Evolutionary conservation across 2,113 vertebrate species (phyloP).

Genomic region (Mus pahari): DNA sequence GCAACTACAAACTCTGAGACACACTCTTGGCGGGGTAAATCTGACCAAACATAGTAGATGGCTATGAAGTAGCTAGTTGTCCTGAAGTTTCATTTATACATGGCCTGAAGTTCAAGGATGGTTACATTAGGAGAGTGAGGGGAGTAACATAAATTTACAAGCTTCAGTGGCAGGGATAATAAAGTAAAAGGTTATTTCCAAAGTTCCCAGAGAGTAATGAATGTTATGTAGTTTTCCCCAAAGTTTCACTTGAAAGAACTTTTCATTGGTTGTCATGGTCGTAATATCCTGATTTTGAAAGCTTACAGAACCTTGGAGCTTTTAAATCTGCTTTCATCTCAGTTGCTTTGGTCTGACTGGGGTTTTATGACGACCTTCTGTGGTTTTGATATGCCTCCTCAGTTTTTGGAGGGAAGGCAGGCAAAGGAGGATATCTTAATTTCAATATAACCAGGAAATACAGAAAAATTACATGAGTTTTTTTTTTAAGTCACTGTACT

Average conservation of each 20-base stretch:
- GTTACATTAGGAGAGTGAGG: slow-evolving; percentile 33
- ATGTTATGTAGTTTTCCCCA: slow-evolving; percentile 58
- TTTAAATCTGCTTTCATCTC: slow-evolving; percentile 82
- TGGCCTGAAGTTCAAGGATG: slow-evolving; percentile 61
- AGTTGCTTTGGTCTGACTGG: slow-evolving; percentile 84
- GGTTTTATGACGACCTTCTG: slow-evolving; percentile 78
- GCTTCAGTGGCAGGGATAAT: slow-evolving; percentile 76
- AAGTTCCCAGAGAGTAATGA: slow-evolving; percentile 1
- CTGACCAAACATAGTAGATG: neutral
- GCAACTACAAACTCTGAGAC: neutral
- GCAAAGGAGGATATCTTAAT: slow-evolving; percentile 72
- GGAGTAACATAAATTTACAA: slow-evolving; percentile 73
- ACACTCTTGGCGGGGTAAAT: neutral
- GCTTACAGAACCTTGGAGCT: slow-evolving; percentile 63
- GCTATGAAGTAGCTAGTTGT: neutral
- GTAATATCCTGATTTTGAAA: slow-evolving; percentile 81
- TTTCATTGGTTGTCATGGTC: slow-evolving; percentile 84
- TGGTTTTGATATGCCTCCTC: slow-evolving; percentile 81
- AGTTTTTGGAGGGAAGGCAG: slow-evolving; percentile 54
- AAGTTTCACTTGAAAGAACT: slow-evolving; percentile 86
- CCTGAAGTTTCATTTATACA: neutral
- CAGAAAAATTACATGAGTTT: slow-evolving; percentile 72
- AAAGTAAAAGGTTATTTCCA: slow-evolving; percentile 80
- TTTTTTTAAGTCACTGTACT: slow-evolving; percentile 70
- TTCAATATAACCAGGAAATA: slow-evolving; percentile 72